Base-by-base conservation (phyloP, 2,888 invertebrate genomes). In the Rotaria sp. region DNA sequence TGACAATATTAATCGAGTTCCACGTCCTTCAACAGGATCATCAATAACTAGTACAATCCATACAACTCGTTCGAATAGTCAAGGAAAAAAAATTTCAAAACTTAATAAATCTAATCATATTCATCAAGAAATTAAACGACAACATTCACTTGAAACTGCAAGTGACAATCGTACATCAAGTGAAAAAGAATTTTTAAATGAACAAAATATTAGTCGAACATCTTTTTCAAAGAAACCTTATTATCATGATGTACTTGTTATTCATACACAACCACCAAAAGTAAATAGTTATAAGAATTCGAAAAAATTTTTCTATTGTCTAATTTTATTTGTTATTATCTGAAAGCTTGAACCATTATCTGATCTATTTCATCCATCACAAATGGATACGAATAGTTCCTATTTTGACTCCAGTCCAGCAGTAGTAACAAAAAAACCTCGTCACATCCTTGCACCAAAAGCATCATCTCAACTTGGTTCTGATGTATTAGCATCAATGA, bases 161-260 rank as follows among this genome's bases (percentile, higher is more conserved):
- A 21, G 18, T 52, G 24, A 52, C 8, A 0, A 52, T 24, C 24
- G 7, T 52, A 52, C 24, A 52, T 5, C 8, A 52, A 52, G 7
- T 52, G 24, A 52, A 30, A 21, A 35, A 18, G 67, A 38, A 21
- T 8, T 2, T 5, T 7, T 7, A 67, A n/a, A 1, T 18, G 30
- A 67, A 35, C 35, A 67, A 30, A 30, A 30, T 35, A 30, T 5
- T 4, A 15, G 18, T 35, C 67, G 30, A 18, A 13, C 18, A 18
- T 67, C 67, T 13, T 35, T 35, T 15, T 2, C 24, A 24, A 35
- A 26, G 10, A 24, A 45, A n/a, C 45, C 80, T 26, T 80, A 21
- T 26, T 38, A 26, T 41, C 80, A 80, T 80, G 80, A 80, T 80
- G 38, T 80, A 10, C 45, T 80, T 8, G 80, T 80, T n/a, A 80